Conservation (phyloP, 2,888 invertebrate genomes). For the Yponomeuta plumbellus region DNA sequence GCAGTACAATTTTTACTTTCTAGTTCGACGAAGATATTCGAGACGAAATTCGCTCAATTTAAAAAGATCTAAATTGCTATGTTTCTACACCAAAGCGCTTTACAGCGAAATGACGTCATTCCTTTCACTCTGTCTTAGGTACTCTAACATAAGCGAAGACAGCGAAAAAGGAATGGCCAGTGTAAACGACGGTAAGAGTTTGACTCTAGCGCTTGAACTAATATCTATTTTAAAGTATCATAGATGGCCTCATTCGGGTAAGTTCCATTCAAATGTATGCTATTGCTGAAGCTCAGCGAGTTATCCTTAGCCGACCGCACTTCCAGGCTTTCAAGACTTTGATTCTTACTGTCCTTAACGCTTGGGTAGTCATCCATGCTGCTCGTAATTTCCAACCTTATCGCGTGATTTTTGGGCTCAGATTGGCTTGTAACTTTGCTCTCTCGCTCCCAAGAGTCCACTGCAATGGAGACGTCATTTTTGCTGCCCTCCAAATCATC, state of each 20-base stretch:
- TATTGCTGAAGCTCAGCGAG: slow-evolving; percentile 69
- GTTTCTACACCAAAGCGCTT: too few relatives aligned
- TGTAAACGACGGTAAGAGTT: too few relatives aligned
- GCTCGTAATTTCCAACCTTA: slow-evolving; percentile 70
- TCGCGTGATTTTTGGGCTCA: slow-evolving; percentile 65
- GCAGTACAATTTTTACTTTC: too few relatives aligned
- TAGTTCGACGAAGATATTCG: too few relatives aligned
- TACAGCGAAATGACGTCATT: too few relatives aligned
- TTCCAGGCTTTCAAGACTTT: slow-evolving; percentile 50
- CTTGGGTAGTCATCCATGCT: slow-evolving; percentile 65
- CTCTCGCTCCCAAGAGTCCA: slow-evolving; percentile 69
- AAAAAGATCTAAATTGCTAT: too few relatives aligned
- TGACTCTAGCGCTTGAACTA: not conserved
- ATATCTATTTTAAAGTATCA: slow-evolving; percentile 64
- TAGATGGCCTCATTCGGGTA: slow-evolving; percentile 75
- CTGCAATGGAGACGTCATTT: slow-evolving; percentile 60
- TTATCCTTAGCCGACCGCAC: slow-evolving; percentile 64
- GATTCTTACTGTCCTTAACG: slow-evolving; percentile 36
- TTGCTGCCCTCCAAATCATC: slow-evolving; percentile 57
- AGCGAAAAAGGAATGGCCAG: too few relatives aligned
- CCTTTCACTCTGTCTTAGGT: too few relatives aligned
- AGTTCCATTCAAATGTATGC: slow-evolving; percentile 73
- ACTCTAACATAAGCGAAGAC: too few relatives aligned
- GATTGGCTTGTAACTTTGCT: slow-evolving; percentile 40
- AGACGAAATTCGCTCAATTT: too few relatives aligned